Evolutionary conservation across 2,113 vertebrate species (phyloP).

Genomic region (Malaclemys terrapin): DNA sequence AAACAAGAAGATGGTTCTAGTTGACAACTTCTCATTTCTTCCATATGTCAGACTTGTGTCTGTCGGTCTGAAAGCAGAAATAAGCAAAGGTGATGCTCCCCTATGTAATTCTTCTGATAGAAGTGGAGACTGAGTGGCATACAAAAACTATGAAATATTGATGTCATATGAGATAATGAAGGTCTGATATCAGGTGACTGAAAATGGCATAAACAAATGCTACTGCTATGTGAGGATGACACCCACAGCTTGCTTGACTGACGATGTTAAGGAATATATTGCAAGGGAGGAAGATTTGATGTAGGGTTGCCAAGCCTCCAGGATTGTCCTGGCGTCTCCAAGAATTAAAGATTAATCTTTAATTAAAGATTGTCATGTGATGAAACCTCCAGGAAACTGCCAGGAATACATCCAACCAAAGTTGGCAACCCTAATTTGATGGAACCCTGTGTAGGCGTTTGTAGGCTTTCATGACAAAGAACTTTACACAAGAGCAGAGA

Average conservation of each 20-base stretch:
- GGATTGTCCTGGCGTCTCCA: background rate
- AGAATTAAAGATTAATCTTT: background rate
- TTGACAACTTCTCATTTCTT: slow-evolving; percentile 44
- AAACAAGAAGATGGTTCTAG: slow-evolving; percentile 13
- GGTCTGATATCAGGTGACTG: slow-evolving; percentile 20
- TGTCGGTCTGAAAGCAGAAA: slow-evolving; percentile 53
- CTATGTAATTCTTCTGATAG: slow-evolving; percentile 25
- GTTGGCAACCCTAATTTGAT: background rate
- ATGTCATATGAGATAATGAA: slow-evolving; percentile 20
- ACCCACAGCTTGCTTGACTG: background rate
- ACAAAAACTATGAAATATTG: slow-evolving; percentile 10
- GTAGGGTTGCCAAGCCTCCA: background rate
- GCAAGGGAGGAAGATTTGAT: background rate
- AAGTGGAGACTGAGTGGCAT: slow-evolving; percentile 54
- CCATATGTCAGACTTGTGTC: slow-evolving; percentile 30
- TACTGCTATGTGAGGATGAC: background rate
- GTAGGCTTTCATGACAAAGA: slow-evolving; percentile 20
- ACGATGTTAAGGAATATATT: slow-evolving; percentile 16
- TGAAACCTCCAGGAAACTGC: background rate
- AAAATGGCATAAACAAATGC: background rate
- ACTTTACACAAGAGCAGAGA: background rate
- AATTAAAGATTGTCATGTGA: background rate
- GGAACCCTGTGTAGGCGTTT: slow-evolving; percentile 10
- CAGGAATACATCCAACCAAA: background rate
- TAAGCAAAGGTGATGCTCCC: slow-evolving; percentile 56